phyloP scores from a whole-genome alignment of 2,113 vertebrate genomes.

The Ageneiosus marmoratus region DNA sequence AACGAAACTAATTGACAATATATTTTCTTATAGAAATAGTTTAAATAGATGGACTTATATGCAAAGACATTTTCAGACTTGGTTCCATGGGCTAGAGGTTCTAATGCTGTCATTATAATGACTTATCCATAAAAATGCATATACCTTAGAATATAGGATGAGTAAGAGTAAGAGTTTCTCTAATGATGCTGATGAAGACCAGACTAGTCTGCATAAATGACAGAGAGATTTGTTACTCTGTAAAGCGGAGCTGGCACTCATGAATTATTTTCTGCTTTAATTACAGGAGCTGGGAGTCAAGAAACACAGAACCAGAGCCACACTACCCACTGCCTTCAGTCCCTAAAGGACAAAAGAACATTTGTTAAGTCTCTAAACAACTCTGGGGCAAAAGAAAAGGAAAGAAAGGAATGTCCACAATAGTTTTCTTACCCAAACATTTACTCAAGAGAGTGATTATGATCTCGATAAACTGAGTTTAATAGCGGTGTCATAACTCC shows the following conservation, averaged over 20 bases:
- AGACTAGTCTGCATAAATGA: background rate
- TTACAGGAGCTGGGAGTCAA: constrained; percentile 44
- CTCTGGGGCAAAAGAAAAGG: constrained; percentile 19
- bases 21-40: background rate
- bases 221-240: constrained; percentile 54
- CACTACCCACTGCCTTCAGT: background rate
- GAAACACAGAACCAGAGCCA: constrained; percentile 7
- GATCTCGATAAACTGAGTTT: constrained; percentile 37
- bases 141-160: background rate
- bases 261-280: constrained; percentile 71
- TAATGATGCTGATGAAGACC: background rate
- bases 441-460: constrained; percentile 46
- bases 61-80: background rate
- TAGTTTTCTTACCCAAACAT: constrained; percentile 50
- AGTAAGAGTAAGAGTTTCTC: background rate
- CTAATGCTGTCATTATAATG: background rate
- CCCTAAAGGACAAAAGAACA: constrained; percentile 17
- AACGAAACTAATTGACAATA: background rate
- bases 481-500: constrained; percentile 4
- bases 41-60: background rate
- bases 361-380: constrained; percentile 26
- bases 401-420: constrained; percentile 34
- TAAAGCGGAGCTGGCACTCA: constrained; percentile 51
- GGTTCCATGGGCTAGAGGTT: background rate
- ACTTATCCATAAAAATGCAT: background rate